Evolutionary conservation across 2,797 vertebrate genomes (phyloP).

Genomic region (Gymnoscopelus microlampas): DNA sequence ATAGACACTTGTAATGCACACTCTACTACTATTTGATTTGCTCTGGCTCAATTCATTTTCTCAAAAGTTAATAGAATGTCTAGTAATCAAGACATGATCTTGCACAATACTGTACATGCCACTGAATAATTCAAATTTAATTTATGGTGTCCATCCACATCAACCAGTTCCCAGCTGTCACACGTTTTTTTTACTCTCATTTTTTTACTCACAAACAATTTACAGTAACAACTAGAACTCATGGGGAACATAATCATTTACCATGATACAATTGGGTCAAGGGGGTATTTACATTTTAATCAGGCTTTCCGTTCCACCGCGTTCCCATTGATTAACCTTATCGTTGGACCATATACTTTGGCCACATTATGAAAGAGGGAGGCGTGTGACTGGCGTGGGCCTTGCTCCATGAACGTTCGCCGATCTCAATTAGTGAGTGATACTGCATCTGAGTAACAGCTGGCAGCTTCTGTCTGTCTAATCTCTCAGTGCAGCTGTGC

Average conservation of each 20-base stretch:
- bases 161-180: neutral
- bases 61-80: too few relatives aligned
- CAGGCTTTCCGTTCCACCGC: slow-evolving; percentile 70
- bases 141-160: slow-evolving; percentile 3
- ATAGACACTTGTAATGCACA: too few relatives aligned
- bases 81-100: too few relatives aligned
- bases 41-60: too few relatives aligned
- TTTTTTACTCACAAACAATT: slow-evolving; percentile 26
- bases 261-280: slow-evolving; percentile 65
- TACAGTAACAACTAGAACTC: slow-evolving; percentile 43
- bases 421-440: slow-evolving; percentile 84
- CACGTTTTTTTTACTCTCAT: slow-evolving; percentile 15
- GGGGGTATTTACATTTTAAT: slow-evolving; percentile 80
- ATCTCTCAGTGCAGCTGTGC: slow-evolving; percentile 85
- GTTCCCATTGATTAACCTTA: slow-evolving; percentile 81
- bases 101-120: too few relatives aligned
- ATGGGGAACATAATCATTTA: slow-evolving; percentile 57
- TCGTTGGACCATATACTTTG: slow-evolving; percentile 77
- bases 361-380: slow-evolving; percentile 70
- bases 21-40: too few relatives aligned
- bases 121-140: too few relatives aligned
- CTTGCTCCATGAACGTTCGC: slow-evolving; percentile 71
- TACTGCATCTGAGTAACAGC: slow-evolving; percentile 83
- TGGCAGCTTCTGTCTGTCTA: slow-evolving; percentile 84
- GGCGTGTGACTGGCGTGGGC: slow-evolving; percentile 63